Base-by-base conservation (phyloP, 64 coral and sea anemone species). In the Cladopsammia gracilis region DNA sequence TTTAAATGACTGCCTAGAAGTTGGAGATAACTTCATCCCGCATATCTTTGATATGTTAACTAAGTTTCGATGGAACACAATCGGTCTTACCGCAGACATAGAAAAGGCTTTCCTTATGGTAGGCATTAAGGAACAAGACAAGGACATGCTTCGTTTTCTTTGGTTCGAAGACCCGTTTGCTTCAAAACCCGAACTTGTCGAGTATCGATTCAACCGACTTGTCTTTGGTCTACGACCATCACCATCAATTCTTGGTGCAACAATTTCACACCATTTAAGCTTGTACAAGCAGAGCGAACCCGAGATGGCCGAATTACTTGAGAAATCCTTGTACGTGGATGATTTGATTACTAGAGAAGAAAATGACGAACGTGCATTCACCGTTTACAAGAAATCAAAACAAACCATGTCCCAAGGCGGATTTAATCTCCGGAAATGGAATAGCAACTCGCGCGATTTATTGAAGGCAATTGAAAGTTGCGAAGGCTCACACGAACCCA, bases 371-470 rank as follows among this genome's bases (percentile, higher is more conserved):
- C 75, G 87, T 25, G 49, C 48, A 5, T 88, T 57, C 1, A 82
- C 19, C 3, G 45, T 93, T 25, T 88, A 72, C 9, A 5, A 93
- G 71, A 93, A 78, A 52, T 61, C 71, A 0, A 90, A 95, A 15
- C 23, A 34, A 25, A 75, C 78, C 25, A 84, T 95, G 78, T 64
- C 93, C 16, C 62, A 79, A 48, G 93, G 52, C 67, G 70, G 87
- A 48, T 89, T 95, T 22, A 85, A 75, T 46, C 71, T 90, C 6
- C 48, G 93, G 9, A 90, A 95, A 47, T 90, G 87, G 79, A 69
- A 51, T 47, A 85, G 78, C 10, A 95, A 85, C 34, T 58, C 59
- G 54, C 68, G 4, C 6, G 25, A 34, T 3, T 7, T 71, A 12
- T 13, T 34, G 25, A 71, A 42, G 24, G 68, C 68, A 5, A 25